Percentiles rank a stretch among this genome's conserved stretches.
Evolutionary conservation across 2,888 invertebrate genomes (phyloP).

Genomic region (Carabus problematicus): DNA sequence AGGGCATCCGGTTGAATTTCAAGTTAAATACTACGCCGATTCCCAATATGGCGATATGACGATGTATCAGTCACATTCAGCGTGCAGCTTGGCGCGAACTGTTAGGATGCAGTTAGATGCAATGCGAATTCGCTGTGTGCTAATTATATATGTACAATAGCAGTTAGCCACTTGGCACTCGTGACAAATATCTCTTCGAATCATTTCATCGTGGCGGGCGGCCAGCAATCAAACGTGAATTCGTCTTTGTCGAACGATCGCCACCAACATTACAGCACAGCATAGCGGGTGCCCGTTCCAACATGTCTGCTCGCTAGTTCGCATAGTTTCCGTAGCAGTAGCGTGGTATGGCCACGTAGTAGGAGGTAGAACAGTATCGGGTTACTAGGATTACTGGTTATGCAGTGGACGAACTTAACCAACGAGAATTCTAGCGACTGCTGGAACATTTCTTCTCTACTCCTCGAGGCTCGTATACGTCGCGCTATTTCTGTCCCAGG

Average conservation of each 20-base stretch:
- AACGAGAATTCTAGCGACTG: too few relatives aligned
- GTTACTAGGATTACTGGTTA: too few relatives aligned
- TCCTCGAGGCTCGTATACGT: too few relatives aligned
- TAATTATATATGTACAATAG: constrained; percentile 33
- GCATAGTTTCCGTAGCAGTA: background rate
- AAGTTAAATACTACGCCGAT: too few relatives aligned
- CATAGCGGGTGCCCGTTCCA: background rate
- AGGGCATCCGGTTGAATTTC: too few relatives aligned
- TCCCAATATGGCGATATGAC: too few relatives aligned
- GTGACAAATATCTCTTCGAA: constrained; percentile 25
- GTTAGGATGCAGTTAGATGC: too few relatives aligned
- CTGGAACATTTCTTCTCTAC: too few relatives aligned
- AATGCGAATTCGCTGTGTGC: background rate
- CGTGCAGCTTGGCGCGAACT: too few relatives aligned
- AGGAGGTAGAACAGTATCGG: background rate
- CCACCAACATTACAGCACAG: background rate
- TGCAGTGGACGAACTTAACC: too few relatives aligned
- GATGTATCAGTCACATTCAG: too few relatives aligned
- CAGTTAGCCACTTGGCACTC: constrained; percentile 18
- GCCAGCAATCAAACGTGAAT: constrained; percentile 24
- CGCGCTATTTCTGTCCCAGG: background rate
- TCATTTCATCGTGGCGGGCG: constrained; percentile 23
- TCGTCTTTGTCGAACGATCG: constrained; percentile 12
- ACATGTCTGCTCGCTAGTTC: background rate
- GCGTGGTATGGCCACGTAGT: background rate